Conservation (phyloP, 2,113 vertebrate species). For the Oncorhynchus kisutch region DNA sequence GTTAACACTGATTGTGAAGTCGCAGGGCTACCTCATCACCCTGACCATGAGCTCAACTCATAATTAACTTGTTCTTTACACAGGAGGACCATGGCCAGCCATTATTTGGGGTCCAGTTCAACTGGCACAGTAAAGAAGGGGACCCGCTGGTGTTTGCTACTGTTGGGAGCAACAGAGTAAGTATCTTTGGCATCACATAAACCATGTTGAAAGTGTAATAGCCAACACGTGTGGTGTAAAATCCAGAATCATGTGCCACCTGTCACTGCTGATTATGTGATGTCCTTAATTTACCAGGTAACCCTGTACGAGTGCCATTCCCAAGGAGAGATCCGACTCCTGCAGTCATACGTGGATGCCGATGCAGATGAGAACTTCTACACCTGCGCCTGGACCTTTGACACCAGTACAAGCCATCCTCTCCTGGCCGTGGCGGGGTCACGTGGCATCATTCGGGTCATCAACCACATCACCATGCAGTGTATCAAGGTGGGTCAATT, state of each 20-base stretch:
- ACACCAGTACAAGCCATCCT: slow-evolving; percentile 96
- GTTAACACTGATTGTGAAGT: too few species aligned
- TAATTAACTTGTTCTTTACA: background rate
- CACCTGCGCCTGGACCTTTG: slow-evolving; percentile 97
- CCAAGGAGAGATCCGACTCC: slow-evolving; percentile 90
- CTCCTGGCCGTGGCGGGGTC: slow-evolving; percentile 95
- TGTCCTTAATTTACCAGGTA: slow-evolving; percentile 75
- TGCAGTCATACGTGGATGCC: slow-evolving; percentile 97
- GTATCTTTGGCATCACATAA: slow-evolving; percentile 38
- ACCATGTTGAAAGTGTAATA: background rate
- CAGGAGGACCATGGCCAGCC: slow-evolving; percentile 98
- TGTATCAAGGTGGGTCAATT: slow-evolving; percentile 87
- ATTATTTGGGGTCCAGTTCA: slow-evolving; percentile 97
- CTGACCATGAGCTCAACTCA: too few species aligned
- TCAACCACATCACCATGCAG: slow-evolving; percentile 99
- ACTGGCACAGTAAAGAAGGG: slow-evolving; percentile 99
- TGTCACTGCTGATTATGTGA: background rate
- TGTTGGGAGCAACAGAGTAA: slow-evolving; percentile 95
- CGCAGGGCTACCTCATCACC: too few species aligned
- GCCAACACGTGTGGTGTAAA: background rate
- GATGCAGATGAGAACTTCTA: slow-evolving; percentile 99
- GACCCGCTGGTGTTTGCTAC: slow-evolving; percentile 97
- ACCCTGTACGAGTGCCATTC: slow-evolving; percentile 98
- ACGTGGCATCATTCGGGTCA: slow-evolving; percentile 95
- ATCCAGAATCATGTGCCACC: too few species aligned